Evolutionary conservation across 2,797 vertebrate species (phyloP).

Genomic region (Scarus forsteni): DNA sequence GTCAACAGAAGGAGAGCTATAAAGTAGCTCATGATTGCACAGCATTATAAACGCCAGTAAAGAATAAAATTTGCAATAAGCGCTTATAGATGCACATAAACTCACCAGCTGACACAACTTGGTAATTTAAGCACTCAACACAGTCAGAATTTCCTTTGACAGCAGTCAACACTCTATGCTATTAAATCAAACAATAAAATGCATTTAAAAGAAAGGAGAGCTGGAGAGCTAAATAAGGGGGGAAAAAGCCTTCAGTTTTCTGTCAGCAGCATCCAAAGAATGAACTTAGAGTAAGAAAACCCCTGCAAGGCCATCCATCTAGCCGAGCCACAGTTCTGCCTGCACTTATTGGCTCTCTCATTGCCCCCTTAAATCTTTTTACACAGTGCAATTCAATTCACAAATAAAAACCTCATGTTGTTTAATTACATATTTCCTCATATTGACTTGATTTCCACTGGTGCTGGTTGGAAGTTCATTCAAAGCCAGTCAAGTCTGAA

Average conservation of each 20-base stretch:
- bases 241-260: conserved; percentile 2
- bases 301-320: conserved; percentile 44
- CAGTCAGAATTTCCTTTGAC: not conserved
- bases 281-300: conserved; percentile 46
- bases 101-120: not conserved
- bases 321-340: conserved; percentile 38
- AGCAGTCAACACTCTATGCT: not conserved
- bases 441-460: conserved; percentile 80
- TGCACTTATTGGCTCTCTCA: conserved; percentile 47
- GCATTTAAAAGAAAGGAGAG: not conserved
- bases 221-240: not conserved
- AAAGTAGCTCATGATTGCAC: conserved; percentile 1
- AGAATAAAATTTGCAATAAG: conserved; percentile 4
- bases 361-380: conserved; percentile 60
- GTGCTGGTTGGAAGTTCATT: conserved; percentile 76
- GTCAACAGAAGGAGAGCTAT: conserved; percentile 5
- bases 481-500: conserved; percentile 76
- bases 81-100: conserved; percentile 18
- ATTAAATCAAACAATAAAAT: conserved; percentile 5
- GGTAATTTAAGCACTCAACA: not conserved
- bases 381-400: conserved; percentile 68
- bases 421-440: conserved; percentile 80
- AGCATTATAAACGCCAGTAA: conserved; percentile 8
- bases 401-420: conserved; percentile 83
- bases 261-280: conserved; percentile 23